phyloP scores from a whole-genome alignment of 1,140 invertebrate genomes.

The Cherax destructor region DNA sequence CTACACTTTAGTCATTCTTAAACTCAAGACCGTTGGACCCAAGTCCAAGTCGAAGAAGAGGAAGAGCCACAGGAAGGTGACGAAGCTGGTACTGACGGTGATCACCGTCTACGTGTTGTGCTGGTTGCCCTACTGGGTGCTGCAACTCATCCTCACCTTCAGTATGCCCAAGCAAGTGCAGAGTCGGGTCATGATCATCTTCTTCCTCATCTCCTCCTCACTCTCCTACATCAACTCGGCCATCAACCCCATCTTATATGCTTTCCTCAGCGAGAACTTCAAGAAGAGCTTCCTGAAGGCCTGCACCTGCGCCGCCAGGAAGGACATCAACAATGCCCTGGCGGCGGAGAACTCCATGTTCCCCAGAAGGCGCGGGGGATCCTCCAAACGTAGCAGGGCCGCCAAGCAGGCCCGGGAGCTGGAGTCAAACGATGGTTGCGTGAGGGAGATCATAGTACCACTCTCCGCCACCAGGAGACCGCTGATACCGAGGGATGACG shows the following conservation, averaged over 20 bases:
- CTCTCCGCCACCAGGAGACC: conserved; percentile 17
- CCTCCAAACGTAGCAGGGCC: background rate
- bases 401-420: background rate
- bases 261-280: conserved; percentile 59
- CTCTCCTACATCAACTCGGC: conserved; percentile 55
- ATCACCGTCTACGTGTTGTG: conserved; percentile 51
- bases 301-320: conserved; percentile 38
- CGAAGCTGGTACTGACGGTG: conserved; percentile 47
- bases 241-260: conserved; percentile 58
- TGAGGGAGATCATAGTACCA: conserved; percentile 9
- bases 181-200: conserved; percentile 49
- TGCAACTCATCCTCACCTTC: conserved; percentile 46
- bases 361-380: conserved; percentile 29
- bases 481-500: conserved; percentile 33
- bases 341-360: conserved; percentile 43
- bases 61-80: conserved; percentile 41
- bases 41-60: conserved; percentile 75
- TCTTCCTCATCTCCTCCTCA: conserved; percentile 40
- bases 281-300: conserved; percentile 56
- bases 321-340: conserved; percentile 50
- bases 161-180: conserved; percentile 43
- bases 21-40: conserved; percentile 88
- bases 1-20: conserved; percentile 94
- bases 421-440: conserved; percentile 2
- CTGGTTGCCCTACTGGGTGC: conserved; percentile 53